Evolutionary conservation across 2,888 invertebrate genomes (phyloP), one percentile per base, ranked within the genome.

Genomic region (Eristalinus sepulchralis): DNA sequence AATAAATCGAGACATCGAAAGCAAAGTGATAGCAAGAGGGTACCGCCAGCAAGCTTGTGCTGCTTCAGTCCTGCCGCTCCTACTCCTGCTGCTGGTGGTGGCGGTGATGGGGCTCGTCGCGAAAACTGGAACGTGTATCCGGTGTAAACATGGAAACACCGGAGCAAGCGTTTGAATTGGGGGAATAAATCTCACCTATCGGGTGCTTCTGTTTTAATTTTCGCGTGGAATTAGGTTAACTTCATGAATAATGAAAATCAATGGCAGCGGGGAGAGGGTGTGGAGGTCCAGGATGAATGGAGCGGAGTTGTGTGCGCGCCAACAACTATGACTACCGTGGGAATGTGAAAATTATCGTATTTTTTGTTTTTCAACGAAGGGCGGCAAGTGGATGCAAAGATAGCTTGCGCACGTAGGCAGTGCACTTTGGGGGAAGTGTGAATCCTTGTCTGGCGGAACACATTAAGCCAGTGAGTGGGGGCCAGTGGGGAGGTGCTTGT

Each of bases 1-100:
- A 83, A 86, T 86, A 86, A 86, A 86, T 86, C 86, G 86, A 72
- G 66, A 75, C 75, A 83, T 82, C 83, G 86, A 53, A 47, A 73
- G 31, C 66, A 33, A 66, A 47, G 47, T 47, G 47, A 47, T 47
- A 47, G 47, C 17, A 47, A 8, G 47, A 47, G 47, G 47, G 17
- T 47, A 17, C 47, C 47, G 17, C 47, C 1, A 24, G 57, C 22
- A 6, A 13, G 57, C 11, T 20, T 57, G 20, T 20, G 20, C 13
- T 57, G 57, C 11, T 57, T 22, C 22, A 17, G 9, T n/a, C n/a
- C 57, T 24, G 57, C 57, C 20, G 55, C 22, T 22, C 0, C 17
- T 1, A 20, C 57, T 57, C 24, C n/a, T 27, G 24, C 63, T 63
- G 62, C n/a, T 77, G 11, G 39, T 22, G 55, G 9, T 22, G 20